Evolutionary conservation across 1,140 invertebrate species (phyloP).

Genomic region (Odontomachus brunneus): DNA sequence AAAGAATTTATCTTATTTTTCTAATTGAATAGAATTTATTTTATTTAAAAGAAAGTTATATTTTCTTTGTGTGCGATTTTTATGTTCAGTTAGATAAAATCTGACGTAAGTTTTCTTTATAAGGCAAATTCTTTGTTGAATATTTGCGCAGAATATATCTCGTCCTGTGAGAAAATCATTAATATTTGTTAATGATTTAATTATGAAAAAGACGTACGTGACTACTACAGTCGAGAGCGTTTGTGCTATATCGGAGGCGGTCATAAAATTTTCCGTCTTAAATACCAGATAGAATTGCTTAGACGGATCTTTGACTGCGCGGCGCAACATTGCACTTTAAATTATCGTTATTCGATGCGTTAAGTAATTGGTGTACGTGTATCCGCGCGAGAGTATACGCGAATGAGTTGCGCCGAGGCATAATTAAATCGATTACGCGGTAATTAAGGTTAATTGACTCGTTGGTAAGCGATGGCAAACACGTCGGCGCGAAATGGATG

Average conservation of each 20-base stretch:
- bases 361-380: conserved; percentile 63
- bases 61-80: no score
- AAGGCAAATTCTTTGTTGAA: background rate
- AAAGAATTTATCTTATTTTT: no score
- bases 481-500: conserved; percentile 54
- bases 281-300: conserved; percentile 39
- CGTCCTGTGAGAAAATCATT: background rate
- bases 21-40: no score
- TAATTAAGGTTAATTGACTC: conserved; percentile 73
- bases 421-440: conserved; percentile 67
- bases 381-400: conserved; percentile 31
- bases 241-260: background rate
- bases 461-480: conserved; percentile 70
- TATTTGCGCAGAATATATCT: background rate
- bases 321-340: conserved; percentile 40
- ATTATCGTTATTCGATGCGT: conserved; percentile 63
- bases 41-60: no score
- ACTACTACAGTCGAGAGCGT: background rate
- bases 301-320: conserved; percentile 49
- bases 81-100: background rate
- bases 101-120: background rate
- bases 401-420: conserved; percentile 59
- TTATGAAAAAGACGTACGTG: background rate
- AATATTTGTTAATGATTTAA: background rate
- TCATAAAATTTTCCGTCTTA: conserved; percentile 52